These are phyloP conservation scores for Danaus plexippus DNA, from an alignment of 1,140 invertebrate species.

Conservation along the genomic window DNA sequence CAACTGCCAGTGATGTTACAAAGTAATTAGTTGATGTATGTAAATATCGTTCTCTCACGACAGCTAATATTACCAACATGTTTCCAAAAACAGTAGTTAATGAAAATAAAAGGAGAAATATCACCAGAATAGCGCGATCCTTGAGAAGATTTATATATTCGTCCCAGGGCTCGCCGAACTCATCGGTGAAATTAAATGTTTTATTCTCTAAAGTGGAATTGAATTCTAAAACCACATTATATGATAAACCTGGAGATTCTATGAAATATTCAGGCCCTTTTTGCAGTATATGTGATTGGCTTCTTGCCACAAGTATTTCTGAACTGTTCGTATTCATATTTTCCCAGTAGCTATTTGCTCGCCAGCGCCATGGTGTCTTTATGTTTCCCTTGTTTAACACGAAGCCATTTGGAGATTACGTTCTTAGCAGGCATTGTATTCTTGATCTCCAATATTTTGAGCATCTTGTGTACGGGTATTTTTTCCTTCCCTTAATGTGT, in stretches of 20 bases:
- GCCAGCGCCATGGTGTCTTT: constrained; percentile 62
- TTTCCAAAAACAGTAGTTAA: constrained; percentile 97
- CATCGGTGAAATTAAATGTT: constrained; percentile 39
- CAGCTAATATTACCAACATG: constrained; percentile 94
- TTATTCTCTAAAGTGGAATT: constrained; percentile 50
- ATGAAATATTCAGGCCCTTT: constrained; percentile 48
- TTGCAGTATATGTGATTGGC: constrained; percentile 52
- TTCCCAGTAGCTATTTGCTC: constrained; percentile 48
- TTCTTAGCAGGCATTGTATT: constrained; percentile 62
- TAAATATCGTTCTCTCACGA: constrained; percentile 89
- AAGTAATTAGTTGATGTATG: constrained; percentile 99
- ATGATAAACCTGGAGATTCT: constrained; percentile 29
- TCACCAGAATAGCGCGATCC: constrained; percentile 84
- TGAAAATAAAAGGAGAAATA: constrained; percentile 90
- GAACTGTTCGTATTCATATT: constrained; percentile 64
- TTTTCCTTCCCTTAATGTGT: constrained; percentile 23
- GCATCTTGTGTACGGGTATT: constrained; percentile 54
- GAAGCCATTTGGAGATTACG: constrained; percentile 63
- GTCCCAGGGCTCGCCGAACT: constrained; percentile 53
- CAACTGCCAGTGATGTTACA: constrained; percentile 96
- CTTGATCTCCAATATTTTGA: constrained; percentile 41
- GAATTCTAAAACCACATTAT: constrained; percentile 44
- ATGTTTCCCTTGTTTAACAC: constrained; percentile 62
- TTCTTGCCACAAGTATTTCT: constrained; percentile 54
- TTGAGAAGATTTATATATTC: constrained; percentile 65